phyloP scores from a whole-genome alignment of 2,113 vertebrate genomes.

The Bujurquina vittata region DNA sequence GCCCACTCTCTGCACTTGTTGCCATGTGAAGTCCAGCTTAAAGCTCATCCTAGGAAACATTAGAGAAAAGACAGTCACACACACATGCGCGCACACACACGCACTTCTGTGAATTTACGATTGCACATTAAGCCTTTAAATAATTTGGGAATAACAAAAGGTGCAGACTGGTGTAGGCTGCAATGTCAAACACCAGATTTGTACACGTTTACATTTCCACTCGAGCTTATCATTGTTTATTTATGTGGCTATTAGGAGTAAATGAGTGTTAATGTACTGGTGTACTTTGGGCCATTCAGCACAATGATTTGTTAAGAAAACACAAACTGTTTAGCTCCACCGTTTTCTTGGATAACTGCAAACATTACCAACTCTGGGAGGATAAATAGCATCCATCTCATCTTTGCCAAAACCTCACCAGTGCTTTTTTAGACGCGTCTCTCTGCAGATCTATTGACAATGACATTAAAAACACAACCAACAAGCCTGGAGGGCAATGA shows the following conservation, averaged over 20 bases:
- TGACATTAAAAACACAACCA: constrained; percentile 34
- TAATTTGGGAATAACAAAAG: neutral
- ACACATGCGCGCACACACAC: neutral
- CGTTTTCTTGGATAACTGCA: neutral
- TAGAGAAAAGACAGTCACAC: neutral
- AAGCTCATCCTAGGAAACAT: constrained; percentile 17
- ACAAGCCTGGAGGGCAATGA: constrained; percentile 47
- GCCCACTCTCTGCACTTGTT: constrained; percentile 39
- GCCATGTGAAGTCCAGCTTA: constrained; percentile 41
- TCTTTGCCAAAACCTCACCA: neutral
- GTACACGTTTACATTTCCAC: neutral
- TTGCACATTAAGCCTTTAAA: neutral
- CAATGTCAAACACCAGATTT: constrained; percentile 1
- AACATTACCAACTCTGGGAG: neutral
- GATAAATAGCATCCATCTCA: neutral
- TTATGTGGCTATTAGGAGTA: neutral
- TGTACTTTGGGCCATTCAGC: neutral
- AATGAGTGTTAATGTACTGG: neutral
- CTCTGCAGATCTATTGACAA: constrained; percentile 7
- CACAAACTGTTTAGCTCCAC: neutral
- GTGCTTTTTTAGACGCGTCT: constrained; percentile 8
- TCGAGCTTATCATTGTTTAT: neutral
- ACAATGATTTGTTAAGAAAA: neutral
- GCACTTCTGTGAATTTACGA: neutral
- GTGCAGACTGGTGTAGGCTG: neutral